Base-by-base conservation (phyloP, 2,888 invertebrate species). In the Ochropleura plecta region DNA sequence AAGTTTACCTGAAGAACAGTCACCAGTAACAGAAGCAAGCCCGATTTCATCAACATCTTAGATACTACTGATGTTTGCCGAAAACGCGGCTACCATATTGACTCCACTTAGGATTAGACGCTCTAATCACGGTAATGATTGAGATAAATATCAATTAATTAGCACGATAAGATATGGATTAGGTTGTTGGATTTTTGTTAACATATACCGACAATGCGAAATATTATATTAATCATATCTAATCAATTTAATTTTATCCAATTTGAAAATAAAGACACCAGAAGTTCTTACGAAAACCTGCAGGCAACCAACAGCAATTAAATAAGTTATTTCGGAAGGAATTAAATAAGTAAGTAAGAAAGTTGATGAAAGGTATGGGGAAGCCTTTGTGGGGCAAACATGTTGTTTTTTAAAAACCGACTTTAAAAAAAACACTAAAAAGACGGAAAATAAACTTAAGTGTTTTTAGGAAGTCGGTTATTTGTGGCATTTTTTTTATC, bases 1-100 rank as follows among this genome's bases (percentile, higher is more conserved):
- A 8, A 40, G 59, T 40, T 40, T 90, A 94, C 94, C 92, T 91
- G 93, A 76, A 89, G 83, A 57, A 89, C 80, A 76, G 89, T 90
- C 79, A 92, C 85, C 80, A 86, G 88, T 55, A 93, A 73, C 62
- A 92, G 66, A 48, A 93, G 48, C 12, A 91, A 83, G 74, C 88
- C 90, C 88, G 92, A 78, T 79, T 85, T 89, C 89, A 87, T 79
- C 79, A 89, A 90, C 94, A 93, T 93, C 71, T 86, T 90, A 49
- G 79, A 81, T 51, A 73, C 83, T 85, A 91, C 92, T 92, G 89
- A 79, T 59, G 77, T 67, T 70, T 73, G 48, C 44, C 57, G 20
- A 68, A 62, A 59, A 30, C 16, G 49, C 67, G 51, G 68, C 76
- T 78, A 70, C 69, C 53, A 74, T 67, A 78, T 81, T 71, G 73